These are phyloP conservation scores for Drosophila novamexicana DNA, from an alignment of 1,140 invertebrate species.

Conservation along the genomic window DNA sequence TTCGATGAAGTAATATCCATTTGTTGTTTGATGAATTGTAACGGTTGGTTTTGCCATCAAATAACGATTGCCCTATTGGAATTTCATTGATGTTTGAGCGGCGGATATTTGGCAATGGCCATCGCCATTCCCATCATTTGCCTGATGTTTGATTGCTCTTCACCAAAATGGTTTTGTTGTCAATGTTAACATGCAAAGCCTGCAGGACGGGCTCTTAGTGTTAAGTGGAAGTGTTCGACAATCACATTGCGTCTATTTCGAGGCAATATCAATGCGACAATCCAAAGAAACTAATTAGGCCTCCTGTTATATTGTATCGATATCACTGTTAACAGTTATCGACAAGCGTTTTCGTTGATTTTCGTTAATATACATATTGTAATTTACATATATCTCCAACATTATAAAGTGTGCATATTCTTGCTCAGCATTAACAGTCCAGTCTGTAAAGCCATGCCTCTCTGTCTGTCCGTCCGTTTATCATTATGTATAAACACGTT, in stretches of 20 bases:
- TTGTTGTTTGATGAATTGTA: slow-evolving; percentile 81
- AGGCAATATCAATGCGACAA: not conserved
- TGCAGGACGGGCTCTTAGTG: slow-evolving; percentile 8
- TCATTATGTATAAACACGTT: too few relatives aligned
- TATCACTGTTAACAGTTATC: too few relatives aligned
- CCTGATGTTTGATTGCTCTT: slow-evolving; percentile 38
- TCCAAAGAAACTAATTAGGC: not conserved
- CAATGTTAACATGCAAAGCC: slow-evolving; percentile 39
- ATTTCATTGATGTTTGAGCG: slow-evolving; percentile 61
- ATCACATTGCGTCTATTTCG: slow-evolving; percentile 8
- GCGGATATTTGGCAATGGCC: slow-evolving; percentile 17
- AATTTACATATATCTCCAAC: too few relatives aligned
- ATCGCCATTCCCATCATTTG: slow-evolving; percentile 29
- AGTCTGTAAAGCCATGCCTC: too few relatives aligned
- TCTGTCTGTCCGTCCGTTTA: too few relatives aligned
- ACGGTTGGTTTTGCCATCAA: slow-evolving; percentile 61
- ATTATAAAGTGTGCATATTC: too few relatives aligned
- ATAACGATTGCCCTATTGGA: slow-evolving; percentile 60
- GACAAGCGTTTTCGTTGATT: too few relatives aligned
- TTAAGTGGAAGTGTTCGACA: slow-evolving; percentile 31
- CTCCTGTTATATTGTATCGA: not conserved
- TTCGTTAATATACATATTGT: too few relatives aligned
- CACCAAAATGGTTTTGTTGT: slow-evolving; percentile 22
- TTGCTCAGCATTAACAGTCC: too few relatives aligned
- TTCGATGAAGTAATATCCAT: slow-evolving; percentile 82